Base-by-base conservation (phyloP, 2,888 invertebrate genomes). In the Philereme vetulata region DNA sequence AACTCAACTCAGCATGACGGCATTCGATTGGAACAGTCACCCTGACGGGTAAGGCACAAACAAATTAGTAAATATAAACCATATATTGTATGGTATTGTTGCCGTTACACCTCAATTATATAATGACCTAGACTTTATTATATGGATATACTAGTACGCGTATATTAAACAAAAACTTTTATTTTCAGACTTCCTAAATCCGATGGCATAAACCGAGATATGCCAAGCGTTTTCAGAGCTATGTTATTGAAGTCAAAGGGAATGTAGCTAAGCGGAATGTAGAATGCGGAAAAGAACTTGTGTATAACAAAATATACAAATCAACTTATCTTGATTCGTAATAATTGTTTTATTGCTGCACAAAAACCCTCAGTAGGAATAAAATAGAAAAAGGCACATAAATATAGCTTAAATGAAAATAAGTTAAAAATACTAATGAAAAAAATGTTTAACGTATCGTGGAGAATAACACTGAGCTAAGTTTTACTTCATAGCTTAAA, bases 21-120 rank as follows among this genome's bases (percentile, higher is more conserved):
- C 55, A 6, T 81, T 77, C 8, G 71, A 78, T 40, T 89, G 88
- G 89, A 51, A 43, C 0, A 47, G 32, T 1, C 71, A 74, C 57
- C 57, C 68, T 35, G 71, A 76, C 34, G 72, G 76, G 82, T 84
- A 79, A 63, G 8, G 21, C 1, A 21, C 21, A 21, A 21, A 21
- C 21, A 21, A 21, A 1, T 21, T 21, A 21, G 21, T 21, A 21
- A 21, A 21, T 21, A 21, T n/a, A n/a, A n/a, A n/a, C n/a, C n/a
- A n/a, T n/a, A n/a, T 2, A 21, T 21, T 21, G 21, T 21, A 21
- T 21, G 21, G 21, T 2, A 21, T 21, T 1, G 21, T 1, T 21
- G 21, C 21, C 21, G 21, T 21, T 21, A 21, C 21, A 1, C 21
- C 21, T 21, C 21, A 21, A 21, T 21, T 21, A 21, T 21, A 2